Conservation (phyloP, 1,140 invertebrate species). For the Drosophila bocqueti region DNA sequence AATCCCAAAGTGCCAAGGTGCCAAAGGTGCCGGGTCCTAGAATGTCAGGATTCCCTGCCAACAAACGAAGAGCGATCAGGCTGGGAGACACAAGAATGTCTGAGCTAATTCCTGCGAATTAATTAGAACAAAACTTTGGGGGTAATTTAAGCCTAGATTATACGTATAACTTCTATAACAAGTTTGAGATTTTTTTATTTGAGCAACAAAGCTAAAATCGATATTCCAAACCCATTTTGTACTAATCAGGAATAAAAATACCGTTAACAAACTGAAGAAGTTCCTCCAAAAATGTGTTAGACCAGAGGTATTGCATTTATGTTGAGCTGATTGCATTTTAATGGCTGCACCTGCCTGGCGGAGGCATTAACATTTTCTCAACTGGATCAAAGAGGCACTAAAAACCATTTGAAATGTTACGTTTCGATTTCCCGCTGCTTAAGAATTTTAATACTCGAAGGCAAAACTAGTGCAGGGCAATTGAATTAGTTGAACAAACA, state of each 20-base stretch:
- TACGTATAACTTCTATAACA: background rate
- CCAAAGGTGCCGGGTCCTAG: conserved; percentile 5
- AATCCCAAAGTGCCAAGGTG: conserved; percentile 24
- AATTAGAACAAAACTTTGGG: background rate
- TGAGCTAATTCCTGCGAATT: conserved; percentile 31
- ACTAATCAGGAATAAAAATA: background rate
- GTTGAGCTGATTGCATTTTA: conserved; percentile 28
- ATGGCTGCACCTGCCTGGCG: conserved; percentile 25
- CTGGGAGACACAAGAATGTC: conserved; percentile 8
- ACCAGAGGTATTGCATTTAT: conserved; percentile 3
- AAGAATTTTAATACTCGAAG: conserved; percentile 16
- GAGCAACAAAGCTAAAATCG: too few relatives aligned
- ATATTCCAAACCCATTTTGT: background rate
- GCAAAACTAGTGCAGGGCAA: conserved; percentile 22
- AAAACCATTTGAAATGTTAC: conserved; percentile 11
- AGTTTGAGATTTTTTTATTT: background rate
- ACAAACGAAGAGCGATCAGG: background rate
- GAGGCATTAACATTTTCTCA: background rate
- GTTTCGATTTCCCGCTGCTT: conserved; percentile 20
- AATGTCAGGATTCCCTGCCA: background rate
- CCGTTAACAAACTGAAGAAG: background rate
- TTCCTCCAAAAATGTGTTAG: background rate
- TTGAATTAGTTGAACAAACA: conserved; percentile 49
- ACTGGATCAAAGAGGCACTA: conserved; percentile 20
- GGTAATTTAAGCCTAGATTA: background rate